phyloP scores from a whole-genome alignment of 2,888 invertebrate species.

The Spodoptera exigua region DNA sequence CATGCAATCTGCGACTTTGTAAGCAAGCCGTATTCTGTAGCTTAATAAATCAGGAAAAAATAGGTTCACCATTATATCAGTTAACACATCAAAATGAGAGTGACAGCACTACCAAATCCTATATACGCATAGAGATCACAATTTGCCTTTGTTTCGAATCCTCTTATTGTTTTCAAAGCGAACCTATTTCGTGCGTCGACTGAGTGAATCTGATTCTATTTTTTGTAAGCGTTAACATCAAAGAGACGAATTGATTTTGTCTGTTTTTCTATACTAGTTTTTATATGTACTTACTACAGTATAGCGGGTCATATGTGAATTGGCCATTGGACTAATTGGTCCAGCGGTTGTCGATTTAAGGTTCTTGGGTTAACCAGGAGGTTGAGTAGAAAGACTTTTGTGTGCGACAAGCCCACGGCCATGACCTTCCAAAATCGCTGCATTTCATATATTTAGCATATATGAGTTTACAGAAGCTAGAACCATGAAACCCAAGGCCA shows the following conservation, averaged over 20 bases:
- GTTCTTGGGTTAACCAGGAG: too few species aligned
- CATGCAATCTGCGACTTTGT: too few species aligned
- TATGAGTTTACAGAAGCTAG: too few species aligned
- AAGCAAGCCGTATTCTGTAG: too few species aligned
- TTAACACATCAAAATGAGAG: constrained; percentile 41
- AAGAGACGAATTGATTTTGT: constrained; percentile 20
- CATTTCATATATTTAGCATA: too few species aligned
- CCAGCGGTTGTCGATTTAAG: too few species aligned
- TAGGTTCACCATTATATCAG: constrained; percentile 29
- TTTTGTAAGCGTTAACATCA: constrained; percentile 15
- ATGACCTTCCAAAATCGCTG: too few species aligned
- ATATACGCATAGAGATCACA: constrained; percentile 54
- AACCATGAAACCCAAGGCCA: too few species aligned
- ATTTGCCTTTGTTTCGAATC: constrained; percentile 58
- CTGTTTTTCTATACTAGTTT: neutral
- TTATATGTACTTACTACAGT: neutral
- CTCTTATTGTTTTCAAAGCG: constrained; percentile 61
- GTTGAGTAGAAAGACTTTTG: too few species aligned
- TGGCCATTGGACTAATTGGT: too few species aligned
- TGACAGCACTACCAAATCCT: constrained; percentile 53
- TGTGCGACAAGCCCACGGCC: too few species aligned
- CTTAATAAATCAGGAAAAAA: constrained; percentile 34
- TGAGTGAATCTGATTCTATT: constrained; percentile 42
- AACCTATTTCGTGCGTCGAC: constrained; percentile 46
- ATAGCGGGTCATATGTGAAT: too few species aligned